A percentile compares a stretch with the other conserved stretches of the same genome.
Conservation (phyloP, 2,797 vertebrate species). For the Myiothlypis coronata region DNA sequence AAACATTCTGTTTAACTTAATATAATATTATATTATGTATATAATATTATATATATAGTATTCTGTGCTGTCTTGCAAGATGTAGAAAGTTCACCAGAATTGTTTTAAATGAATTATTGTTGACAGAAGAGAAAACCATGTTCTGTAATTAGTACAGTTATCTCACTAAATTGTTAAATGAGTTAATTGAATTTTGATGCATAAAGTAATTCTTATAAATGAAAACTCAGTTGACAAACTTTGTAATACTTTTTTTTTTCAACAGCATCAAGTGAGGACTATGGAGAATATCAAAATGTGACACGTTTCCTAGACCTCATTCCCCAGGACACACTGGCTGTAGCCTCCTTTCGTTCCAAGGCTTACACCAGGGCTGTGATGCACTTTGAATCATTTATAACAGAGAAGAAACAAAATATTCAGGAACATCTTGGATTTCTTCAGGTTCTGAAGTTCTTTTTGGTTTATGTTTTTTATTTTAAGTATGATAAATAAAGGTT, state of each 20-base stretch:
- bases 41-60: background rate
- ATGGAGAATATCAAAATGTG: conserved; percentile 88
- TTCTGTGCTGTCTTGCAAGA: background rate
- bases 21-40: background rate
- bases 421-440: conserved; percentile 96
- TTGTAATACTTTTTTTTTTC: background rate
- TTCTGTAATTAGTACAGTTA: background rate
- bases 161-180: background rate
- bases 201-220: background rate
- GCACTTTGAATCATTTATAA: conserved; percentile 96
- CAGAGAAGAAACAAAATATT: conserved; percentile 93
- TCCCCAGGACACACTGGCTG: conserved; percentile 91
- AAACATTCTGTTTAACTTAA: background rate
- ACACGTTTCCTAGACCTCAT: conserved; percentile 90
- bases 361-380: conserved; percentile 97
- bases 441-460: conserved; percentile 79
- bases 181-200: background rate
- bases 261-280: conserved; percentile 69
- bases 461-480: background rate
- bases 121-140: background rate
- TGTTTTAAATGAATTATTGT: background rate
- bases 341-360: conserved; percentile 92
- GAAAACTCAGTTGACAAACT: background rate
- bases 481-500: background rate
- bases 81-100: background rate